Base-by-base conservation (phyloP, 2,113 vertebrate genomes). In the Eubucco bourcierii region DNA sequence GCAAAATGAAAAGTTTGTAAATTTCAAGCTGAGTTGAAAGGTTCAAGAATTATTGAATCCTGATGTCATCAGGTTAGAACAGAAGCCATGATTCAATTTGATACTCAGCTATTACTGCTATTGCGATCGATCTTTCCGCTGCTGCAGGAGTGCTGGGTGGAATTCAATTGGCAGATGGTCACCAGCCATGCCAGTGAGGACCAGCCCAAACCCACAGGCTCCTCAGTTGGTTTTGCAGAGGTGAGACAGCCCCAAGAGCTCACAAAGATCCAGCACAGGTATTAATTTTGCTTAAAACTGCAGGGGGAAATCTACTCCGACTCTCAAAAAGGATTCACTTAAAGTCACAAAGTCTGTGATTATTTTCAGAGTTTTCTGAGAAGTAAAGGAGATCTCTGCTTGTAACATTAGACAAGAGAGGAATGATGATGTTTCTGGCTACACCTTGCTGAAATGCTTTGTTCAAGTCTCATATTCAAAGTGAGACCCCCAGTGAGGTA, bases 71-170 rank as follows among this genome's bases (percentile, higher is more conserved):
- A 88, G 81, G 78, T 93, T 96, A 95, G 86, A 84, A 90, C 90
- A 87, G 55, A 80, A 92, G 74, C 46, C 72, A 73, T 96, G 73
- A 94, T 90, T 94, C 89, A 94, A 73, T 90, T 92, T 94, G 78
- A 93, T 96, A 64, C 67, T 90, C 58, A 80, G 86, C 75, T 96
- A 81, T 93, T 96, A 94, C 72, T 87, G 87, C 78, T 94, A 82
- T 87, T 95, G 67, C 71, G 94, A 93, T 95, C 93, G 90, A 96
- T 95, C 89, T 70, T 94, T 94, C 94, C 88, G 84, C 87, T 90
- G 55, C 84, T 27, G 34, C 12, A 79, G 66, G 39, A 94, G 12
- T 61, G 55, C 66, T 94, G 86, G 74, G 55, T 87, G 41, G 27
- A 90, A 90, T 92, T 96, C 88, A 94, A 39, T 41, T 95, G 90